Evolutionary conservation across 1,140 invertebrate genomes (phyloP).

Genomic region (Maniola jurtina): DNA sequence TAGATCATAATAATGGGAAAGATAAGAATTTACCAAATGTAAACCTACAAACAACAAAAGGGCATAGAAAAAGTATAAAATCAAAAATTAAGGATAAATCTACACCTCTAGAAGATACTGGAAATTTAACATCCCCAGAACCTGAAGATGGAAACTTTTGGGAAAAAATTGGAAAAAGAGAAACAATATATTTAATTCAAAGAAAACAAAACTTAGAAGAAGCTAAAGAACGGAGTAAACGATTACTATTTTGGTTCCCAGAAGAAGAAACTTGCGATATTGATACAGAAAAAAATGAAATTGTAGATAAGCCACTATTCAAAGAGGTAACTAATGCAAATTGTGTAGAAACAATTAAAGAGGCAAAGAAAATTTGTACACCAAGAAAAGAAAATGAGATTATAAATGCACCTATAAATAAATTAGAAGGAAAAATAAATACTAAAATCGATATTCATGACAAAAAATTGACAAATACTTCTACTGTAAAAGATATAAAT

Average conservation of each 20-base stretch:
- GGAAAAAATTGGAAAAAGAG: constrained; percentile 78
- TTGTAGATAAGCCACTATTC: background rate
- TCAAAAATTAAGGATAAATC: constrained; percentile 8
- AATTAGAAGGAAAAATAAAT: background rate
- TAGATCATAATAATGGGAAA: background rate
- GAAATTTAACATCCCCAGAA: constrained; percentile 48
- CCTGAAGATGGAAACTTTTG: constrained; percentile 76
- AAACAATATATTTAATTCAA: constrained; percentile 77
- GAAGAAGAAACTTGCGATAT: constrained; percentile 36
- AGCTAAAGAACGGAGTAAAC: constrained; percentile 56
- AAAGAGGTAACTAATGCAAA: background rate
- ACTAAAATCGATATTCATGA: background rate
- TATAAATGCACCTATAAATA: background rate
- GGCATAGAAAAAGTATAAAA: constrained; percentile 32
- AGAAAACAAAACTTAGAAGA: constrained; percentile 71
- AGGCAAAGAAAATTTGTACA: background rate
- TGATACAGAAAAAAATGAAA: background rate
- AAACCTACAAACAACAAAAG: constrained; percentile 25
- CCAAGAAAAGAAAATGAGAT: background rate
- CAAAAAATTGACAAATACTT: background rate
- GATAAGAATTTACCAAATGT: background rate
- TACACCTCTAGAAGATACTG: constrained; percentile 10
- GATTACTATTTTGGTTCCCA: constrained; percentile 63
- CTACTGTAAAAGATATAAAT: background rate
- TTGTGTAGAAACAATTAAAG: background rate